A percentile compares a stretch with the other conserved stretches of the same genome.
These are phyloP conservation scores for Argyrosomus japonicus DNA, from an alignment of 2,113 vertebrate species.

Conservation along the genomic window DNA sequence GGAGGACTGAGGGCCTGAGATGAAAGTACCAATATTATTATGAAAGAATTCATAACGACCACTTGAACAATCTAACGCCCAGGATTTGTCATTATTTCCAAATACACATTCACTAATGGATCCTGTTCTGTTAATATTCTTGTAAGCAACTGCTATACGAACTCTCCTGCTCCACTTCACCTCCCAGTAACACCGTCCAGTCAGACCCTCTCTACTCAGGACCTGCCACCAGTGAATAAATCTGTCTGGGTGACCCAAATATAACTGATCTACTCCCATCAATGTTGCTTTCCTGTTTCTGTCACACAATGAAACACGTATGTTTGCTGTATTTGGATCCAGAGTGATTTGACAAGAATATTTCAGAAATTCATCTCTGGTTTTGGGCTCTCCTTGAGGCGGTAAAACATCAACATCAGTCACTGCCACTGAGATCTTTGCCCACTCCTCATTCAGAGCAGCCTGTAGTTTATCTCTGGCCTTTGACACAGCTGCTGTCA, in stretches of 20 bases:
- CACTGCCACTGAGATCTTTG: not conserved
- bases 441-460: slow-evolving; percentile 2
- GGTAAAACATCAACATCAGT: not conserved
- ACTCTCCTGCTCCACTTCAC: not conserved
- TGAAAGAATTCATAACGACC: not conserved
- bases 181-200: slow-evolving; percentile 39
- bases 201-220: slow-evolving; percentile 22
- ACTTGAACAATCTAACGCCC: fast-evolving
- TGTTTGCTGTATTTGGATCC: not conserved
- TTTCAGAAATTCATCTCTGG: not conserved
- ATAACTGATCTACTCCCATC: fast-evolving
- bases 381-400: not conserved
- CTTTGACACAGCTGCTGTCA: not conserved
- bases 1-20: slow-evolving; percentile 26
- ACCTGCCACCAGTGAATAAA: not conserved
- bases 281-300: not conserved
- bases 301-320: fast-evolving
- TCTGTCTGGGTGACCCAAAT: not conserved
- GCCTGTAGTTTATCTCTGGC: slow-evolving; percentile 15
- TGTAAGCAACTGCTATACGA: not conserved
- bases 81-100: not conserved
- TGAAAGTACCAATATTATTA: fast-evolving
- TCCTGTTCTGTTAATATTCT: slow-evolving; percentile 25
- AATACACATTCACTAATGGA: not conserved
- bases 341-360: slow-evolving; percentile 1